Percentiles rank a stretch among this genome's conserved stretches.
phyloP scores from a whole-genome alignment of 2,888 invertebrate species.

The Amiota communis region DNA sequence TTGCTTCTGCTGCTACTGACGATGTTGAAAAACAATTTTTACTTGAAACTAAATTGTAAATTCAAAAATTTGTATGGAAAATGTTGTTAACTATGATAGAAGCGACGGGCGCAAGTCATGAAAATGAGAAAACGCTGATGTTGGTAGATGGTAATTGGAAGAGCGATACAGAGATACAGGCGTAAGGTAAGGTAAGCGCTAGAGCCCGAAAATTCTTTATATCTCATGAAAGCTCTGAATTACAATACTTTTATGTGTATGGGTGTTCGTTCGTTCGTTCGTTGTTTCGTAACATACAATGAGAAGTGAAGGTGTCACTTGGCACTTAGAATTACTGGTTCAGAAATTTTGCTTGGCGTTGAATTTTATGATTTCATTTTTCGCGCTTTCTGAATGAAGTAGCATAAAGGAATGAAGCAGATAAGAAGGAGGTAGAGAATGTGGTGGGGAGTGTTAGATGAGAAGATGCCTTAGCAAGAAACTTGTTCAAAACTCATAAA shows the following conservation, averaged over 20 bases:
- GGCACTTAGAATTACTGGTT: neutral
- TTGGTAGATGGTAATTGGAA: neutral
- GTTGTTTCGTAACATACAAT: no score
- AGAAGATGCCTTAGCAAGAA: neutral
- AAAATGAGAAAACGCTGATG: slow-evolving; percentile 2
- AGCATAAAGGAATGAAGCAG: neutral
- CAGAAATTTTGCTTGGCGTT: slow-evolving; percentile 9
- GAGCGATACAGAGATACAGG: neutral
- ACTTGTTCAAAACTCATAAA: slow-evolving; percentile 58
- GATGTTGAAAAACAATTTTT: slow-evolving; percentile 41
- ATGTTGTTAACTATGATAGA: slow-evolving; percentile 19
- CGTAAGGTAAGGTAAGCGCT: slow-evolving; percentile 27
- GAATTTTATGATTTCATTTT: slow-evolving; percentile 26
- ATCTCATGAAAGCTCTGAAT: no score
- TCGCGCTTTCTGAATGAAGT: slow-evolving; percentile 16
- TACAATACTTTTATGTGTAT: no score
- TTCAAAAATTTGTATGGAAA: slow-evolving; percentile 23
- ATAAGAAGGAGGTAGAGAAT: neutral
- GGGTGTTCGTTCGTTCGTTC: no score
- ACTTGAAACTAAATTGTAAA: slow-evolving; percentile 38
- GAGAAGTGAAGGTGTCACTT: neutral
- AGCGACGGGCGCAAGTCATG: no score
- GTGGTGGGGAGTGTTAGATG: neutral
- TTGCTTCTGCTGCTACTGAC: neutral
- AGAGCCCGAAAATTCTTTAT: no score